These are phyloP conservation scores for Colossoma macropomum DNA, from an alignment of 2,113 vertebrate genomes.

Conservation along the genomic window DNA sequence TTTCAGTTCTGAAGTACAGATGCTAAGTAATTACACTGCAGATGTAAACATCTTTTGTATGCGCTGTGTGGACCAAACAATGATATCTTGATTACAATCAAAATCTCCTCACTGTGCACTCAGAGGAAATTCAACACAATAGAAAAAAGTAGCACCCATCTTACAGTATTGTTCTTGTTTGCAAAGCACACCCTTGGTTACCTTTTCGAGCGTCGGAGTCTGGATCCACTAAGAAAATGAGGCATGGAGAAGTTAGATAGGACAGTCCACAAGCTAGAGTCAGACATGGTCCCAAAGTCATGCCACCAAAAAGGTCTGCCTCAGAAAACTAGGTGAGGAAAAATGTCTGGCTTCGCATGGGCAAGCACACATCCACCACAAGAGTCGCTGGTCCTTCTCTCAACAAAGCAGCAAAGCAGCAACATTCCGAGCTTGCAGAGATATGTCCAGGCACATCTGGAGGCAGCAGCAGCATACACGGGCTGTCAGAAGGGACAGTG, in stretches of 20 bases:
- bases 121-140: constrained; percentile 57
- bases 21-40: not conserved
- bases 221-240: constrained; percentile 85
- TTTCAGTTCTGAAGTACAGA: constrained; percentile 25
- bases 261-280: constrained; percentile 86
- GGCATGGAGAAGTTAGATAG: constrained; percentile 91
- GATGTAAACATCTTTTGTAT: constrained; percentile 54
- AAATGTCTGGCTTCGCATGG: constrained; percentile 46
- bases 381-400: constrained; percentile 54
- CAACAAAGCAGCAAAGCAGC: constrained; percentile 34
- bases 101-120: constrained; percentile 45
- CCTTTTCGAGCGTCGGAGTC: constrained; percentile 94
- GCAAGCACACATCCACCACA: constrained; percentile 38
- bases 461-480: constrained; percentile 70
- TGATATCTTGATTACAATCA: constrained; percentile 55
- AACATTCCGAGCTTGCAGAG: constrained; percentile 53
- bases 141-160: not conserved
- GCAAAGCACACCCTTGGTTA: constrained; percentile 66
- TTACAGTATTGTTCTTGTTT: constrained; percentile 48
- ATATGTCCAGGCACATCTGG: constrained; percentile 71
- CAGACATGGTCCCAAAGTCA: constrained; percentile 82
- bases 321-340: constrained; percentile 56
- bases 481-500: constrained; percentile 65
- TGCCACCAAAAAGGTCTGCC: constrained; percentile 62
- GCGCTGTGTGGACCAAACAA: constrained; percentile 45